Conservation (phyloP, 2,888 invertebrate species). For the Rhagonycha fulva region DNA sequence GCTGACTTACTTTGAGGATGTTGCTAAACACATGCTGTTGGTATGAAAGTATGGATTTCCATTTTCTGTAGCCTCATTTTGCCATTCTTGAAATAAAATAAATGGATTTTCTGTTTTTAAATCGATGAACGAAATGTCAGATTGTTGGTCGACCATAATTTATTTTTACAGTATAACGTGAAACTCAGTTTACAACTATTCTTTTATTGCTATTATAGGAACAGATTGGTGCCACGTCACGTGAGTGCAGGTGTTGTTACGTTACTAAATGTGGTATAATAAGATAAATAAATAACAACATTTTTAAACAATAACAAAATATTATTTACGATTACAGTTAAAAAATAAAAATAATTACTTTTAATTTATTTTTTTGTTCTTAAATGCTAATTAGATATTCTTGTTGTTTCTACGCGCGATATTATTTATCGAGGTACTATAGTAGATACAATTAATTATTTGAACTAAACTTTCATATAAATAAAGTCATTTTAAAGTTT, state of each 20-base stretch:
- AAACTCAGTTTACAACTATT: background rate
- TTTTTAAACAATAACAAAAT: background rate
- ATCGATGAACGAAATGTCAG: constrained; percentile 52
- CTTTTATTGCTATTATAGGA: background rate
- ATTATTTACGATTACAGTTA: background rate
- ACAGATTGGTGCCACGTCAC: background rate
- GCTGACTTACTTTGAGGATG: constrained; percentile 52
- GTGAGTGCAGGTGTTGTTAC: background rate
- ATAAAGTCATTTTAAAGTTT: too few species aligned
- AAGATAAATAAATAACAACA: background rate
- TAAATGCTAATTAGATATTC: background rate
- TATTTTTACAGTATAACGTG: background rate
- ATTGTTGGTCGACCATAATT: constrained; percentile 23
- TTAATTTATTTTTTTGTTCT: background rate
- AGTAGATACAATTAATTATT: too few species aligned
- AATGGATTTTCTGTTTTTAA: constrained; percentile 51
- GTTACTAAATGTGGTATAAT: background rate
- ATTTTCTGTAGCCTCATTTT: constrained; percentile 43
- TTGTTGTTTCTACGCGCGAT: background rate
- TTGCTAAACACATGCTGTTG: constrained; percentile 52
- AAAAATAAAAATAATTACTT: background rate
- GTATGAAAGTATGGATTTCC: constrained; percentile 32
- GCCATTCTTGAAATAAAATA: constrained; percentile 56
- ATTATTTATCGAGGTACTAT: too few species aligned
- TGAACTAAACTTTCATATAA: too few species aligned